Evolutionary conservation across 2,113 vertebrate genomes (phyloP).

Genomic region (Tenebrosternarchus preto): DNA sequence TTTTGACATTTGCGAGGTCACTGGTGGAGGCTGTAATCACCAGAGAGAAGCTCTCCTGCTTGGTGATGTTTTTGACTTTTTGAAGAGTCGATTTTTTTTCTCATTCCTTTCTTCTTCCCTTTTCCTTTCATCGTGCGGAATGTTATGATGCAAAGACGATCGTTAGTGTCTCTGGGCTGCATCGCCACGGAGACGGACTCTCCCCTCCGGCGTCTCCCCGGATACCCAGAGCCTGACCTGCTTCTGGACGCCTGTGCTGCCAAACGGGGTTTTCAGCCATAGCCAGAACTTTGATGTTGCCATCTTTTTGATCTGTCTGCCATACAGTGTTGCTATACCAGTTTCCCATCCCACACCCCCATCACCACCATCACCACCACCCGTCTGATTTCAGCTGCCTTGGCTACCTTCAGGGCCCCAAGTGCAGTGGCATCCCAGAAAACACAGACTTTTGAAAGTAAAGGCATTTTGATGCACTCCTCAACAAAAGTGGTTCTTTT

Average conservation of each 20-base stretch:
- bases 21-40: constrained; percentile 29
- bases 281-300: constrained; percentile 59
- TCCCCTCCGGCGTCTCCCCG: constrained; percentile 21
- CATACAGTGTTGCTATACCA: constrained; percentile 6
- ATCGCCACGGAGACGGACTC: background rate
- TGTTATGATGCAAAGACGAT: constrained; percentile 44
- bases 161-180: constrained; percentile 24
- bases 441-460: constrained; percentile 44
- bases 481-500: background rate
- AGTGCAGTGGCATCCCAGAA: constrained; percentile 24
- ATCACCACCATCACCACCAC: background rate
- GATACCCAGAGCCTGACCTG: constrained; percentile 40
- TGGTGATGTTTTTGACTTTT: constrained; percentile 17
- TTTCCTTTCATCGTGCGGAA: constrained; percentile 1
- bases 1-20: constrained; percentile 52
- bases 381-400: constrained; percentile 14
- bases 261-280: constrained; percentile 20
- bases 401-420: constrained; percentile 44
- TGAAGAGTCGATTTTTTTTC: background rate
- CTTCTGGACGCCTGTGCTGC: constrained; percentile 17
- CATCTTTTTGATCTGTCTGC: constrained; percentile 60
- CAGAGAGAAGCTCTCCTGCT: background rate
- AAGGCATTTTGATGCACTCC: background rate
- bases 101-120: background rate
- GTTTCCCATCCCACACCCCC: background rate